Evolutionary conservation across 2,113 vertebrate genomes (phyloP).

Genomic region (Muntiacus muntjak): DNA sequence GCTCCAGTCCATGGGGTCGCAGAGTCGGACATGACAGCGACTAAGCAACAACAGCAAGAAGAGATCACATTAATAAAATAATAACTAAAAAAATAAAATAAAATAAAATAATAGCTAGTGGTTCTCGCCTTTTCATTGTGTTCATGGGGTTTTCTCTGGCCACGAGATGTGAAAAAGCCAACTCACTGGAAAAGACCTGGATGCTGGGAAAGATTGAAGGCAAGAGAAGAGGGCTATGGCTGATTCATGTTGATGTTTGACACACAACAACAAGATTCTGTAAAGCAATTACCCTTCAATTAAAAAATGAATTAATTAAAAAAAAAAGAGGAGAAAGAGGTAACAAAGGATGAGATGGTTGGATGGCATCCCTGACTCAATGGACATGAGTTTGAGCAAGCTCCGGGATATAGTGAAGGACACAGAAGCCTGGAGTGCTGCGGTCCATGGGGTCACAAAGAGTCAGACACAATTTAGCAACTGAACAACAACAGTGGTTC

Average conservation of each 20-base stretch:
- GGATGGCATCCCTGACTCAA: neutral
- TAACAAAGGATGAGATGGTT: neutral
- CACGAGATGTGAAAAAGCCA: rapidly evolving
- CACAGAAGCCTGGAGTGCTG: neutral
- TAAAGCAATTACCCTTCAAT: neutral
- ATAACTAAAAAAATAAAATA: neutral
- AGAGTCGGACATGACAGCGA: neutral
- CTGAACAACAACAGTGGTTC: neutral
- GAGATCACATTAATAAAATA: neutral
- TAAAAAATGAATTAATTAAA: neutral
- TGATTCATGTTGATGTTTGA: neutral
- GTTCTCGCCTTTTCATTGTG: neutral
- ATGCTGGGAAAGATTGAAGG: neutral
- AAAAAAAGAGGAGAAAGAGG: neutral
- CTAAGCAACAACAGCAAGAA: neutral
- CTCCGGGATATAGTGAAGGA: neutral
- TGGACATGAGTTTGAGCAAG: neutral
- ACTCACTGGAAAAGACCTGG: neutral
- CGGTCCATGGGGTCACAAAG: neutral
- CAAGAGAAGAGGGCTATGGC: neutral
- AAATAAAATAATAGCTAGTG: neutral
- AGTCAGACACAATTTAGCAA: neutral
- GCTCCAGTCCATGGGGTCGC: neutral
- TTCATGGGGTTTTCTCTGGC: neutral
- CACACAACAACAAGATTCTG: neutral